Percentiles rank a stretch among this genome's conserved stretches.
Evolutionary conservation across 2,888 invertebrate genomes (phyloP).

Genomic region (Maniola hyperantus): DNA sequence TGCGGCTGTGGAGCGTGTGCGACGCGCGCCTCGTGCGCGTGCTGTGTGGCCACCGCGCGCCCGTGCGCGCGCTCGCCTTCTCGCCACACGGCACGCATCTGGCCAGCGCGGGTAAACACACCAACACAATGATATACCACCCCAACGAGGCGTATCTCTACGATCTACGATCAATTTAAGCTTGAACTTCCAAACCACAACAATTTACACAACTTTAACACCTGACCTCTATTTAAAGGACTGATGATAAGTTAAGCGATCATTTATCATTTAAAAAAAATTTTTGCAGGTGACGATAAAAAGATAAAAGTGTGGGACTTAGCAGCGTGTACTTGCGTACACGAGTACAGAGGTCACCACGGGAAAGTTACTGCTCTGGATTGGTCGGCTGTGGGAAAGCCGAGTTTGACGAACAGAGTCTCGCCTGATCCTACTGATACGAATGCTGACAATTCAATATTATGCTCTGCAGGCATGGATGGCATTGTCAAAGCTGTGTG

Average conservation of each 20-base stretch:
- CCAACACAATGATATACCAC: not conserved
- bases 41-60: conserved; percentile 89
- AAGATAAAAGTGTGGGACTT: conserved; percentile 89
- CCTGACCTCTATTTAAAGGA: too few species aligned
- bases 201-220: too few species aligned
- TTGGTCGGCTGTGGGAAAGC: conserved; percentile 80
- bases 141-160: not conserved
- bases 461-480: conserved; percentile 87
- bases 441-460: conserved; percentile 63
- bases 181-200: too few species aligned
- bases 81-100: conserved; percentile 92
- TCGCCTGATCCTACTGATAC: conserved; percentile 56
- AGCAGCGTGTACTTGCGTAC: conserved; percentile 83
- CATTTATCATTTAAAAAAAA: too few species aligned
- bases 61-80: conserved; percentile 90
- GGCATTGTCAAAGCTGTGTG: conserved; percentile 85
- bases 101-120: conserved; percentile 89
- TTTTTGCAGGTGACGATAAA: conserved; percentile 84
- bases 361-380: conserved; percentile 84
- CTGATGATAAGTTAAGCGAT: too few species aligned
- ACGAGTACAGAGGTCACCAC: conserved; percentile 85
- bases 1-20: conserved; percentile 93
- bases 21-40: conserved; percentile 92
- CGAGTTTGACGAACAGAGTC: conserved; percentile 63
- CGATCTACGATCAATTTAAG: too few species aligned